A percentile compares a stretch with the other conserved stretches of the same genome.
Evolutionary conservation across 1,140 invertebrate genomes (phyloP).

Genomic region (Pseudachorutes palmiensis): DNA sequence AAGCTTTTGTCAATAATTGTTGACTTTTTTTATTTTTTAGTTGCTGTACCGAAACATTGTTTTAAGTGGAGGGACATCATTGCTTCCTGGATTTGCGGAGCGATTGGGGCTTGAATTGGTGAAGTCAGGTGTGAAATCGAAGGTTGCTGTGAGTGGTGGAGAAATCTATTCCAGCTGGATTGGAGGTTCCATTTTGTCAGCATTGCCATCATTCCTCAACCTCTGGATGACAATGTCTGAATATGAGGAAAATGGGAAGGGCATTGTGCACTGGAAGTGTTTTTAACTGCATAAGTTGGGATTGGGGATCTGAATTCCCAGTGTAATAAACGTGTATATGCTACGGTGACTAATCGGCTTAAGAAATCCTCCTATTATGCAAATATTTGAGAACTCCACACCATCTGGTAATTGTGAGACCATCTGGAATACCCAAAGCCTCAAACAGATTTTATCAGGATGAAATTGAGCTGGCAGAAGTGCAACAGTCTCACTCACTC

Average conservation of each 20-base stretch:
- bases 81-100: constrained; percentile 73
- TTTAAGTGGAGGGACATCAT: constrained; percentile 74
- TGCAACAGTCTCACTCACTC: no score
- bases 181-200: constrained; percentile 75
- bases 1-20: no score
- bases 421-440: no score
- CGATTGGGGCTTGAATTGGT: constrained; percentile 71
- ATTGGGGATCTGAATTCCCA: no score
- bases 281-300: no score
- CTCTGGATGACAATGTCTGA: constrained; percentile 96
- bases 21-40: constrained; percentile 43
- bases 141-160: constrained; percentile 73
- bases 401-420: no score
- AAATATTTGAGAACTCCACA: no score
- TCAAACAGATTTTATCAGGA: no score
- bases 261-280: constrained; percentile 91
- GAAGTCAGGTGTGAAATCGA: constrained; percentile 67
- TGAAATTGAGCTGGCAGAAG: no score
- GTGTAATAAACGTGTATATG: no score
- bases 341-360: no score
- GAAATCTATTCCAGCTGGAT: constrained; percentile 80
- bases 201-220: constrained; percentile 80
- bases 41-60: constrained; percentile 58
- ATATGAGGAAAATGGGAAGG: constrained; percentile 87
- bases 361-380: no score